phyloP scores from a whole-genome alignment of 2,113 vertebrate genomes.

The Zootoca vivipara region DNA sequence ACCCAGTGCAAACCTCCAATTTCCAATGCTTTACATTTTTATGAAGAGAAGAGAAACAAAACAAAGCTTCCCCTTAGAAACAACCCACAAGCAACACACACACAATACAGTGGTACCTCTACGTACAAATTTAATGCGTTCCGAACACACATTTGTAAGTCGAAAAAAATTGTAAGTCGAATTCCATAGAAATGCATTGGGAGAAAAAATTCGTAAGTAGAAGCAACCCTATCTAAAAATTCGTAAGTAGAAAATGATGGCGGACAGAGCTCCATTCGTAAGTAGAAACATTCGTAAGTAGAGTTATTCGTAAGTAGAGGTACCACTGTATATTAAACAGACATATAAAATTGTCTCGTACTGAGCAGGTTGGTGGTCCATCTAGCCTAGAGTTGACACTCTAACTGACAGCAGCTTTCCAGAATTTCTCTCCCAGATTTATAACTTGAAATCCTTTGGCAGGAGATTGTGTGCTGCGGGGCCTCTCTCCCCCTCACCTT shows the following conservation, averaged over 20 bases:
- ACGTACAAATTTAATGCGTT: no score
- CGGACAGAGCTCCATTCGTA: no score
- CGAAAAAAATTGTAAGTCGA: no score
- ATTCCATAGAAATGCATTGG: no score
- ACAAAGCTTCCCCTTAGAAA: background rate
- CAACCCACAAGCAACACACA: background rate
- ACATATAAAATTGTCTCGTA: background rate
- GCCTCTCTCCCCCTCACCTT: background rate
- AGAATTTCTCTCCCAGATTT: background rate
- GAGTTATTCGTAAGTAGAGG: no score
- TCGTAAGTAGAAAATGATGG: no score
- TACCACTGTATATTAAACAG: no score
- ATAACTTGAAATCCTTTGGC: background rate
- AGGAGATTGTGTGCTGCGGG: background rate
- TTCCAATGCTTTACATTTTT: background rate
- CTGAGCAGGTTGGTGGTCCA: background rate
- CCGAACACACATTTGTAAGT: no score
- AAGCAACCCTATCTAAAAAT: no score
- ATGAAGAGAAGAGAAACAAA: background rate
- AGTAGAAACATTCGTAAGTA: no score
- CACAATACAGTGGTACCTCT: no score
- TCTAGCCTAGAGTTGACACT: background rate
- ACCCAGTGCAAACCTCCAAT: background rate
- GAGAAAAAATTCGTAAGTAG: no score
- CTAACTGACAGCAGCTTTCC: background rate